These are phyloP conservation scores for Myathropa florea DNA, from an alignment of 2,888 invertebrate species.

Conservation along the genomic window DNA sequence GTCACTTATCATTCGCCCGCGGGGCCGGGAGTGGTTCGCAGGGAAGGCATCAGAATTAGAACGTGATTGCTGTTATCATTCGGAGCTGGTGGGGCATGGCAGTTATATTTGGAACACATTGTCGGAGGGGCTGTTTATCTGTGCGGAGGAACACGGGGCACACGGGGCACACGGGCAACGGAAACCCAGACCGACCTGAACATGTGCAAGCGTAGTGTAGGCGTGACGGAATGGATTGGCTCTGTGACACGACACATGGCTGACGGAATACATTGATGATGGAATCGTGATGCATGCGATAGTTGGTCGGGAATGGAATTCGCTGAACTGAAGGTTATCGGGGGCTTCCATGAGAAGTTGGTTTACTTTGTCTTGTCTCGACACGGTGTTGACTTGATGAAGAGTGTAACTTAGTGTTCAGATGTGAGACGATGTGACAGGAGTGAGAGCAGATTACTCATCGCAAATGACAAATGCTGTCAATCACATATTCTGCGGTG, in stretches of 20 bases:
- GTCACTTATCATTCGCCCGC: neutral
- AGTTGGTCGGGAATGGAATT: neutral
- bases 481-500: neutral
- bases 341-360: neutral
- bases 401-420: neutral
- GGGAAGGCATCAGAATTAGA: neutral
- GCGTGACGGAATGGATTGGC: neutral
- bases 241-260: neutral
- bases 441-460: neutral
- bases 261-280: neutral
- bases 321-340: neutral
- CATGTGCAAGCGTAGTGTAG: neutral
- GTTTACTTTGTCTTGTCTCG: neutral
- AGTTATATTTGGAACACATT: neutral
- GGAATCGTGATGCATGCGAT: neutral
- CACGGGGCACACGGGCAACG: neutral
- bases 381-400: neutral
- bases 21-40: neutral
- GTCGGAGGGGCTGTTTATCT: neutral
- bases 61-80: slow-evolving; percentile 1
- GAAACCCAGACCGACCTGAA: neutral
- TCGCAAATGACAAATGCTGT: neutral
- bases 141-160: too few relatives aligned
- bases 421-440: too few relatives aligned
- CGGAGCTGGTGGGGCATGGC: neutral